phyloP scores from a whole-genome alignment of 37 sponge, comb jelly and placozoan genomes.

The Petrosia ficiformis region DNA sequence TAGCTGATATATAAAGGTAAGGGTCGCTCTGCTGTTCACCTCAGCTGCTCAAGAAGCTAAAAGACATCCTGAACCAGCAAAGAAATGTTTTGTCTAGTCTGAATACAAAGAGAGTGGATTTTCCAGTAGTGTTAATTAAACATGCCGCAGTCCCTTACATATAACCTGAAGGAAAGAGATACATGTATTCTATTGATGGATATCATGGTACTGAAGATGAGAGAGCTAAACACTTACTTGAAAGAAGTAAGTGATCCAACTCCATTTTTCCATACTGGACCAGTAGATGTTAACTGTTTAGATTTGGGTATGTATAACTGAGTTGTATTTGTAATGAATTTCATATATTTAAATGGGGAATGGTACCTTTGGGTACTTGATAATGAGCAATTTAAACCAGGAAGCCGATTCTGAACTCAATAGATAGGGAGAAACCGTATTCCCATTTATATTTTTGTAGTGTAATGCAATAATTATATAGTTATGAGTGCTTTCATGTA shows the following conservation, averaged over 20 bases:
- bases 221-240: background rate
- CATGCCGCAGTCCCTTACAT: constrained; percentile 39
- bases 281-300: constrained; percentile 56
- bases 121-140: constrained; percentile 61
- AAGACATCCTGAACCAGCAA: background rate
- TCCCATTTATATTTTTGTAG: too few relatives aligned
- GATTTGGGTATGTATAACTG: constrained; percentile 58
- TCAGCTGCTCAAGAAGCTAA: constrained; percentile 6
- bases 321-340: too few relatives aligned
- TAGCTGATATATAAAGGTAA: background rate
- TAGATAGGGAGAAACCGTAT: too few relatives aligned
- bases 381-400: too few relatives aligned
- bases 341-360: too few relatives aligned
- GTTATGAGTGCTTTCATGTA: too few relatives aligned
- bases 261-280: constrained; percentile 43
- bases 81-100: constrained; percentile 43
- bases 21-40: background rate
- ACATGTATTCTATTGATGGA: constrained; percentile 64
- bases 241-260: constrained; percentile 15
- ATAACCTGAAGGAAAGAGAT: constrained; percentile 8
- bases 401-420: too few relatives aligned
- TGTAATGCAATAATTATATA: too few relatives aligned
- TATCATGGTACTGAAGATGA: constrained; percentile 68
- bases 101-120: constrained; percentile 51
- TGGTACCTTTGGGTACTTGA: too few relatives aligned